Evolutionary conservation across 1,140 invertebrate genomes (phyloP), one percentile per base, ranked within the genome.

Genomic region (Lamellibrachia luymesi): DNA sequence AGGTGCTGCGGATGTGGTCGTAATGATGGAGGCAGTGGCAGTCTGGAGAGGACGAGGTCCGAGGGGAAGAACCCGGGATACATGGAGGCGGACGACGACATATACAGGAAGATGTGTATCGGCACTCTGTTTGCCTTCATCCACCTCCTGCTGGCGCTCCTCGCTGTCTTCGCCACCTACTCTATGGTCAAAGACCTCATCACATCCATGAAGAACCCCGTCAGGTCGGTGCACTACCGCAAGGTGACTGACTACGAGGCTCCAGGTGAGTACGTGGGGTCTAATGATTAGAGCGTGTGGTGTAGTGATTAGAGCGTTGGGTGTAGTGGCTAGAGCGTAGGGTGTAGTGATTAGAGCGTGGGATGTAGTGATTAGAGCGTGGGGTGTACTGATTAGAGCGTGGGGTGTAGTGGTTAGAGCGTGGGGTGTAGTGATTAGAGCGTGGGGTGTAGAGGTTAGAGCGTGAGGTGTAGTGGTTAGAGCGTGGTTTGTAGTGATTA

Each of bases 121-220:
- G 51, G 91, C 5, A 90, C 93, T 27, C 92, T 50, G 56, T 92
- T 93, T 27, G 92, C 93, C 25, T 92, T 93, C 90, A 90, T 93
- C 6, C 92, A 93, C 64, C 51, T 93, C 49, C 51, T 93, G 25
- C 91, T 93, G 7, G 93, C 91, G 10, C 22, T 64, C 56, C 56
- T 93, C 51, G 93, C 91, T 25, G 93, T 93, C 25, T 91, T 93
- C 25, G 90, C 92, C 51, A 93, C 93, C 6, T 93, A 93, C n/a
- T 92, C 93, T 17, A 91, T 93, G 90, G n/a, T 93, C 22, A 50
- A 92, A 10, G 93, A 93, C 64, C 90, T 93, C 25, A 89, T 93
- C 50, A 92, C 51, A n/a, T 92, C 93, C 4, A 93, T 93, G 93
- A 93, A 93, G 56, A 92, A 93, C 90, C 93, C 93, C 64, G 93